Conservation (phyloP, 92 coral and sea anemone species). For the Zoanthus sansibaricus region DNA sequence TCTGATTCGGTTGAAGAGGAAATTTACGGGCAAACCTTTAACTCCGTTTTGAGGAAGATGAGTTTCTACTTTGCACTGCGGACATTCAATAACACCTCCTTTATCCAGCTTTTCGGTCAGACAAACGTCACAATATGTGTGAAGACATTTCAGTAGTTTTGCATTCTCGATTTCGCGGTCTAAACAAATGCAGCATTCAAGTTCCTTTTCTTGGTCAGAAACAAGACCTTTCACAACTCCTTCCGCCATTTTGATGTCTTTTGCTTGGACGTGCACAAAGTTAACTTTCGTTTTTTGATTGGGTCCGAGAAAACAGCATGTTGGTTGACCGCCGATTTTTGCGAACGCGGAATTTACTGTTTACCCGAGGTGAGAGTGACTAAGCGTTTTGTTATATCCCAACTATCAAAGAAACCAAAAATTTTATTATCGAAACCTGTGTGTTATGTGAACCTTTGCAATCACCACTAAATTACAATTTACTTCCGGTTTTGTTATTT, state of each 20-base stretch:
- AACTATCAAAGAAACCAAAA: too few relatives aligned
- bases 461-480: too few relatives aligned
- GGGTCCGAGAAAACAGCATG: too few relatives aligned
- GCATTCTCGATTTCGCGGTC: conserved; percentile 10
- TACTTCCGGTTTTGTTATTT: too few relatives aligned
- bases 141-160: conserved; percentile 13
- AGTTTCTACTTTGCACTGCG: neutral
- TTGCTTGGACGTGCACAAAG: neutral
- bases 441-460: too few relatives aligned
- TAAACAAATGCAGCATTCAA: conserved; percentile 4
- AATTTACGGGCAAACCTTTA: neutral
- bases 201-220: neutral
- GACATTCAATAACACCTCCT: neutral
- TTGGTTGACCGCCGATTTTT: too few relatives aligned
- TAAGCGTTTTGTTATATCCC: too few relatives aligned
- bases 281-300: conserved; percentile 1
- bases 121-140: conserved; percentile 1
- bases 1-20: neutral
- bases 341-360: too few relatives aligned
- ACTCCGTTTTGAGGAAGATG: conserved; percentile 16
- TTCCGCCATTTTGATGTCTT: conserved; percentile 7
- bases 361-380: too few relatives aligned
- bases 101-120: neutral
- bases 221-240: neutral
- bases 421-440: too few relatives aligned